phyloP scores from a whole-genome alignment of 1,140 invertebrate genomes.

The Diorhabda sublineata region DNA sequence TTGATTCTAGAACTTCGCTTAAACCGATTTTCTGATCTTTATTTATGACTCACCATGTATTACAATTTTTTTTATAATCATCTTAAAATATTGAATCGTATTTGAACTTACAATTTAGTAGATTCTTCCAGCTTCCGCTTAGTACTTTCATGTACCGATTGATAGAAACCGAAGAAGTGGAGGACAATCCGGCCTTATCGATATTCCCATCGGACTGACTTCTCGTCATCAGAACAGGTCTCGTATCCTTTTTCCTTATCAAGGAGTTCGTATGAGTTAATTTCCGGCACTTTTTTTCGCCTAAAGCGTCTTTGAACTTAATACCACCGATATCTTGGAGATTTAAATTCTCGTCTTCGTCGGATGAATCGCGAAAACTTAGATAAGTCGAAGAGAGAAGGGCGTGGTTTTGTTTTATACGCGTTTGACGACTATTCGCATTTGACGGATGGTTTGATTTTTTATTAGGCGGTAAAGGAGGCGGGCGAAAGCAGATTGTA shows the following conservation, averaged over 20 bases:
- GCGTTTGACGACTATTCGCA: slow-evolving; percentile 13
- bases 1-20: too few relatives aligned
- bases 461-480: slow-evolving; percentile 45
- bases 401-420: slow-evolving; percentile 29
- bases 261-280: slow-evolving; percentile 41
- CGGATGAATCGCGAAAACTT: slow-evolving; percentile 44
- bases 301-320: slow-evolving; percentile 17
- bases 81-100: too few relatives aligned
- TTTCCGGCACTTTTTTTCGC: slow-evolving; percentile 29
- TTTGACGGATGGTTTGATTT: slow-evolving; percentile 28
- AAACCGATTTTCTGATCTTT: too few relatives aligned
- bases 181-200: slow-evolving; percentile 30
- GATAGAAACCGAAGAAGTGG: slow-evolving; percentile 49
- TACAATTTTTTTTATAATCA: too few relatives aligned
- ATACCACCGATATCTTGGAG: slow-evolving; percentile 22
- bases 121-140: slow-evolving; percentile 62
- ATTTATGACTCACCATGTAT: too few relatives aligned
- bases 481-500: slow-evolving; percentile 46
- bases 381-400: slow-evolving; percentile 44
- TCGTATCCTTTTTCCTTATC: slow-evolving; percentile 29
- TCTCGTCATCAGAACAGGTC: slow-evolving; percentile 31
- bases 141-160: slow-evolving; percentile 58
- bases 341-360: slow-evolving; percentile 32
- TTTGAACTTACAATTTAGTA: slow-evolving; percentile 58
- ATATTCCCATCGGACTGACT: slow-evolving; percentile 46